These are phyloP conservation scores for Apostichopus parvimensis DNA, from an alignment of 35 echinoderm and acorn worm species.

Conservation along the genomic window DNA sequence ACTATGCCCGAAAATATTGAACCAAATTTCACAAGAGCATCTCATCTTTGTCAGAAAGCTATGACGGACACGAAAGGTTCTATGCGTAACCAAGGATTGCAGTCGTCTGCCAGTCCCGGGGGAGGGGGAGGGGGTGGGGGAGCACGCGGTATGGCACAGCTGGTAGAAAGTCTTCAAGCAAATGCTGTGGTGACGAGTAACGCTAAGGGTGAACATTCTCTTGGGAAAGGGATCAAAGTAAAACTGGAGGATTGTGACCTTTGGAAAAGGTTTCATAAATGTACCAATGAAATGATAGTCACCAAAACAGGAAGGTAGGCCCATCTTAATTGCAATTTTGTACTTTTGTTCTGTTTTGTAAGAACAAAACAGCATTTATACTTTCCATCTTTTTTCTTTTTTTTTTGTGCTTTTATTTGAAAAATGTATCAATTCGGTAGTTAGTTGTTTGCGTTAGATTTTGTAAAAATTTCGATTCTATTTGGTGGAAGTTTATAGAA, in stretches of 20 bases:
- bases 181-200: not conserved
- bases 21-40: conserved; percentile 3
- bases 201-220: not conserved
- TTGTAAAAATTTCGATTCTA: too few relatives aligned
- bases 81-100: not conserved
- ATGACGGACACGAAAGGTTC: conserved; percentile 1
- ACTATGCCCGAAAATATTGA: conserved; percentile 33
- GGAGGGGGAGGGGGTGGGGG: not conserved
- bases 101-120: not conserved
- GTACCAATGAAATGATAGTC: conserved; percentile 99
- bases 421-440: too few relatives aligned
- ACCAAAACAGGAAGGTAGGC: conserved; percentile 95
- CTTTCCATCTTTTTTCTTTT: too few relatives aligned
- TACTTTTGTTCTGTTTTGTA: not conserved
- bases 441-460: too few relatives aligned
- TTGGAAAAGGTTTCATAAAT: conserved; percentile 87
- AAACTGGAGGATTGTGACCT: conserved; percentile 75
- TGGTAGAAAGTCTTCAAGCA: not conserved
- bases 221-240: conserved; percentile 63
- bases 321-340: not conserved
- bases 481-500: too few relatives aligned
- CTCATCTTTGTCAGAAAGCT: not conserved
- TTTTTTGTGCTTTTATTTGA: too few relatives aligned
- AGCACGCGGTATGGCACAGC: not conserved
- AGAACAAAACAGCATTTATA: too few relatives aligned